A percentile compares a stretch with the other conserved stretches of the same genome.
Evolutionary conservation across 2,888 invertebrate species (phyloP).

Genomic region (Oligia fasciuncula): DNA sequence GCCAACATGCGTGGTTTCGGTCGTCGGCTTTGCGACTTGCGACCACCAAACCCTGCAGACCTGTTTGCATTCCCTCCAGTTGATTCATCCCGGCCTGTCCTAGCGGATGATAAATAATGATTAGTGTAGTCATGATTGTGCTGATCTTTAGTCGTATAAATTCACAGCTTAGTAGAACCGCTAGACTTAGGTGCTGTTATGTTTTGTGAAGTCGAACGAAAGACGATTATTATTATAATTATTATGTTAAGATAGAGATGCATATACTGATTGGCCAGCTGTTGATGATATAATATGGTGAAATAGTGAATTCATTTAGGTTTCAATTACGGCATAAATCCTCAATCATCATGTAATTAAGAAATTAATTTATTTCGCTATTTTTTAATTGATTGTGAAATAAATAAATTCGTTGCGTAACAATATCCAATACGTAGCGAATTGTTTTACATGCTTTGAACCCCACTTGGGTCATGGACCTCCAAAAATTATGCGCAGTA

Average conservation of each 20-base stretch:
- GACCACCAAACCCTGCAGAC: conserved; percentile 29
- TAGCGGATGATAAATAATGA: conserved; percentile 18
- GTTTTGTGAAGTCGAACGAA: conserved; percentile 3
- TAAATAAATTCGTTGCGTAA: conserved; percentile 62
- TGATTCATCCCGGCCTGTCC: conserved; percentile 47
- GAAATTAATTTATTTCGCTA: not conserved
- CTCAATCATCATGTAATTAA: conserved; percentile 15
- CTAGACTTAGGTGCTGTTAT: conserved; percentile 1
- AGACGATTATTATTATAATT: not conserved
- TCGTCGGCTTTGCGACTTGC: conserved; percentile 20
- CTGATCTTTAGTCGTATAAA: not conserved
- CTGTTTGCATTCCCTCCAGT: conserved; percentile 56
- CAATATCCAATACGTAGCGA: conserved; percentile 57
- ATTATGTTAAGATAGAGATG: not conserved
- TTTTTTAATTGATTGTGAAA: conserved; percentile 45
- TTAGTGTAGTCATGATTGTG: conserved; percentile 12
- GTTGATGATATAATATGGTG: conserved; percentile 10
- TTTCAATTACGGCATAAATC: not conserved
- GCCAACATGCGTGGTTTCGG: conserved; percentile 55
- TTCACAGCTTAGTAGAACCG: not conserved
- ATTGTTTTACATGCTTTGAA: conserved; percentile 67
- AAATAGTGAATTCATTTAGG: conserved; percentile 5
- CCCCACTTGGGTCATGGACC: conserved; percentile 74
- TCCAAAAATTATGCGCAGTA: conserved; percentile 75
- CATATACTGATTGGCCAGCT: not conserved